These are phyloP conservation scores for Coilia nasus DNA, from an alignment of 2,797 vertebrate species.

Conservation along the genomic window DNA sequence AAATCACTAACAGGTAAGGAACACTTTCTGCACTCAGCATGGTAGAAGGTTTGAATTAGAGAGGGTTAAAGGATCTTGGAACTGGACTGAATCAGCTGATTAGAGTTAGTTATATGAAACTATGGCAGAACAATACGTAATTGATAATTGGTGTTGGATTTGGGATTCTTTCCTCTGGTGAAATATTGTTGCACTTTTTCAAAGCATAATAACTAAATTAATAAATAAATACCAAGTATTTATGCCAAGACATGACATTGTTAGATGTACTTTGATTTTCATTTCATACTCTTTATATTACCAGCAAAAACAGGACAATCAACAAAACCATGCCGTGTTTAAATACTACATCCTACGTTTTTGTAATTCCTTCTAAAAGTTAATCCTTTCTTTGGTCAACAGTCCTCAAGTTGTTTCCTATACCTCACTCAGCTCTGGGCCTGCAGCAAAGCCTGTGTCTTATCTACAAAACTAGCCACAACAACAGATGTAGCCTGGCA, in stretches of 20 bases:
- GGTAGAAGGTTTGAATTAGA: slow-evolving; percentile 12
- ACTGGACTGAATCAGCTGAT: neutral
- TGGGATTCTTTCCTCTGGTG: neutral
- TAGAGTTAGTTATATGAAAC: neutral
- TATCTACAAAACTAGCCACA: slow-evolving; percentile 5
- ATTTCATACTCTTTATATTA: neutral
- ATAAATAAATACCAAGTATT: no score
- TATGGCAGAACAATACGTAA: neutral
- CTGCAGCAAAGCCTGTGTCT: neutral
- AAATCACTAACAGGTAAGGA: slow-evolving; percentile 45
- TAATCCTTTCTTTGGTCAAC: neutral
- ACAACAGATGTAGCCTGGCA: neutral
- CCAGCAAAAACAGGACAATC: neutral
- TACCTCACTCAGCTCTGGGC: neutral
- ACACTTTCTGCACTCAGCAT: neutral
- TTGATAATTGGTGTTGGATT: neutral
- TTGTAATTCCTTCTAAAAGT: neutral
- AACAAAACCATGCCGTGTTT: neutral
- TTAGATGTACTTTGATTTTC: no score
- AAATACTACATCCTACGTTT: neutral
- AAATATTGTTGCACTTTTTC: no score
- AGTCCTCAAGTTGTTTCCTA: neutral
- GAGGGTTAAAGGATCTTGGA: neutral
- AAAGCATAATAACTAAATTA: no score
- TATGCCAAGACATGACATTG: no score